Evolutionary conservation across 2,113 vertebrate genomes (phyloP).

Genomic region (Oryzias curvinotus): DNA sequence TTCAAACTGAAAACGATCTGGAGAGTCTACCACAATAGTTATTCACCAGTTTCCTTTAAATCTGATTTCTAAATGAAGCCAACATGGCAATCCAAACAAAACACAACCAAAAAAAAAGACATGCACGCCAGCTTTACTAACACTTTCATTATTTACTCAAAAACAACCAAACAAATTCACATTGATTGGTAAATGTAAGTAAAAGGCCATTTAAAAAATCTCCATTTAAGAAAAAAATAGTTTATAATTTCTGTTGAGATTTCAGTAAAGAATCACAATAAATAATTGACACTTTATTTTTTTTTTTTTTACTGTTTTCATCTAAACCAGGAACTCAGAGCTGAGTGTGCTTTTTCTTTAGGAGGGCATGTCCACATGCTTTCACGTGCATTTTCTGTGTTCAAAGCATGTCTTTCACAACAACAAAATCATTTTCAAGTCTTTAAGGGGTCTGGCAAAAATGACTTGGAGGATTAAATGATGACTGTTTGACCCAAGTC

Average conservation of each 20-base stretch:
- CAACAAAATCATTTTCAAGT: conserved; percentile 2
- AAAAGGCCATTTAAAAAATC: too few species aligned
- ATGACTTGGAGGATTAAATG: neutral
- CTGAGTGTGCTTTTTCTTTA: conserved; percentile 49
- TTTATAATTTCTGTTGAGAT: too few species aligned
- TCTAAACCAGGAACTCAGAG: neutral
- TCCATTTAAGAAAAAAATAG: too few species aligned
- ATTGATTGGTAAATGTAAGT: too few species aligned
- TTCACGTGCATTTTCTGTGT: conserved; percentile 26
- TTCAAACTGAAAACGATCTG: conserved; percentile 43
- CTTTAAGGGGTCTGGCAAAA: conserved; percentile 29
- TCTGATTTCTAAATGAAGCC: conserved; percentile 43
- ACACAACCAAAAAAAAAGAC: conserved; percentile 39
- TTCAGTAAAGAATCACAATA: neutral
- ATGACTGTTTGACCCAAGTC: neutral
- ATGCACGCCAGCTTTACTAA: too few species aligned
- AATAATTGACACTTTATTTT: too few species aligned
- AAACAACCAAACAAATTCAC: too few species aligned
- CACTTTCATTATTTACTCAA: too few species aligned
- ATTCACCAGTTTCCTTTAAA: conserved; percentile 41
- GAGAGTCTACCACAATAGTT: conserved; percentile 61
- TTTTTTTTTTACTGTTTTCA: neutral
- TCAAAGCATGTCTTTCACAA: conserved; percentile 7
- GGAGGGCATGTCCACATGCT: conserved; percentile 5
- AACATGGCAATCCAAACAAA: conserved; percentile 49